Percentiles rank a stretch among this genome's conserved stretches.
These are phyloP conservation scores for Cataglyphis rosenhaueri DNA, from an alignment of 2,888 invertebrate genomes.

Conservation along the genomic window DNA sequence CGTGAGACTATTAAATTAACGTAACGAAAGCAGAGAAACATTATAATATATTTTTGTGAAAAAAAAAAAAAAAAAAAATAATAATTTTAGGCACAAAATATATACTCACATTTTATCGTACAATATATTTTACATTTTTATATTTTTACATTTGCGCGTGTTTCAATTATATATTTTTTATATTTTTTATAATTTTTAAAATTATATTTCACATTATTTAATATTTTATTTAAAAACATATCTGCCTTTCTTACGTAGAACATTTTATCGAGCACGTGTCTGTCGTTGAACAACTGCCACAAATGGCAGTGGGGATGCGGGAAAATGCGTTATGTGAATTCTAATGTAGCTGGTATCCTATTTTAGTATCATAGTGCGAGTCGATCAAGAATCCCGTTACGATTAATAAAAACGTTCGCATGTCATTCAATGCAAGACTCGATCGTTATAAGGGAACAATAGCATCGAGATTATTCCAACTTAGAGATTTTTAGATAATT, in stretches of 20 bases:
- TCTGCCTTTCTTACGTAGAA: slow-evolving; percentile 26
- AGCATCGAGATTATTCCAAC: not conserved
- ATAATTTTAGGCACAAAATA: not conserved
- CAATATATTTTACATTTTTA: not conserved
- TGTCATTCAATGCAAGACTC: not conserved
- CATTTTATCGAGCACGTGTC: slow-evolving; percentile 73
- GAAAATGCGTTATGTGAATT: slow-evolving; percentile 75
- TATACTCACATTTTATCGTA: not conserved
- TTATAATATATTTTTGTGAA: not conserved
- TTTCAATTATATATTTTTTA: not conserved
- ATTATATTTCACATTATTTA: not conserved
- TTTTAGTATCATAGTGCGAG: slow-evolving; percentile 58
- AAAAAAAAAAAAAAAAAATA: not conserved
- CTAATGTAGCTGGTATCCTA: slow-evolving; percentile 72
- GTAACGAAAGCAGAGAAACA: not conserved
- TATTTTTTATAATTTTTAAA: not conserved
- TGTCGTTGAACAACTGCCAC: slow-evolving; percentile 72
- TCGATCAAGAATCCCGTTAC: slow-evolving; percentile 63
- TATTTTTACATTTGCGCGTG: not conserved
- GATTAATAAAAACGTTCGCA: not conserved
- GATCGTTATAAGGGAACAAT: not conserved
- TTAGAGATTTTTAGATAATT: slow-evolving; percentile 1
- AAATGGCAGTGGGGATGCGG: slow-evolving; percentile 74
- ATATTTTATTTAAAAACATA: slow-evolving; percentile 24
- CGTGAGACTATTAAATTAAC: slow-evolving; percentile 4